Percentiles rank a stretch among this genome's conserved stretches.
phyloP scores from a whole-genome alignment of 2,888 invertebrate genomes.

The Tiphia femorata region DNA sequence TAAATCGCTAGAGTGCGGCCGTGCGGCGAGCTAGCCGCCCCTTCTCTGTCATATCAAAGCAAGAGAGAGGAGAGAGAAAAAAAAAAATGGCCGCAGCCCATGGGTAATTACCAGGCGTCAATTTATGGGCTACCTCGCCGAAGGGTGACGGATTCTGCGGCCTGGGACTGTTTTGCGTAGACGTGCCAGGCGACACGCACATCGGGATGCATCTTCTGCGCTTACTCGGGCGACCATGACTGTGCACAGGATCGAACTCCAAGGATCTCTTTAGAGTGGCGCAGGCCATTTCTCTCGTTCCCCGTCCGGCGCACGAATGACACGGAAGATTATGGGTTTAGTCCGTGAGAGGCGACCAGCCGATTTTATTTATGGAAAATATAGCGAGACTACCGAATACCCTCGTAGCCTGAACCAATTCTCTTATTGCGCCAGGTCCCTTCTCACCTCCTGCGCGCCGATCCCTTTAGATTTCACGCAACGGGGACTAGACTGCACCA shows the following conservation, averaged over 20 bases:
- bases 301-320: not conserved
- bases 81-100: slow-evolving; percentile 1
- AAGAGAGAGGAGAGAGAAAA: slow-evolving; percentile 6
- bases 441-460: slow-evolving; percentile 23
- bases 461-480: slow-evolving; percentile 42
- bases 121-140: slow-evolving; percentile 85
- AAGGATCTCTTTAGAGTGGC: slow-evolving; percentile 95
- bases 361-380: slow-evolving; percentile 31
- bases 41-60: slow-evolving; percentile 15
- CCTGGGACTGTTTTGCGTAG: slow-evolving; percentile 53
- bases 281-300: slow-evolving; percentile 88
- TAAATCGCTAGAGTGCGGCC: slow-evolving; percentile 51
- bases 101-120: slow-evolving; percentile 85
- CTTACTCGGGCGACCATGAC: slow-evolving; percentile 86
- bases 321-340: slow-evolving; percentile 18
- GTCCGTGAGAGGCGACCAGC: no score
- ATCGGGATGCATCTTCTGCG: slow-evolving; percentile 92
- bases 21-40: slow-evolving; percentile 24
- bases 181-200: slow-evolving; percentile 75
- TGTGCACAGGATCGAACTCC: slow-evolving; percentile 93
- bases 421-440: slow-evolving; percentile 15
- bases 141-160: slow-evolving; percentile 80
- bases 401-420: slow-evolving; percentile 30
- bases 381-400: slow-evolving; percentile 28
- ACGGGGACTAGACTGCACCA: slow-evolving; percentile 48